A percentile compares a stretch with the other conserved stretches of the same genome.
phyloP scores from a whole-genome alignment of 92 coral and sea anemone species.

The Scolanthus callimorphus region DNA sequence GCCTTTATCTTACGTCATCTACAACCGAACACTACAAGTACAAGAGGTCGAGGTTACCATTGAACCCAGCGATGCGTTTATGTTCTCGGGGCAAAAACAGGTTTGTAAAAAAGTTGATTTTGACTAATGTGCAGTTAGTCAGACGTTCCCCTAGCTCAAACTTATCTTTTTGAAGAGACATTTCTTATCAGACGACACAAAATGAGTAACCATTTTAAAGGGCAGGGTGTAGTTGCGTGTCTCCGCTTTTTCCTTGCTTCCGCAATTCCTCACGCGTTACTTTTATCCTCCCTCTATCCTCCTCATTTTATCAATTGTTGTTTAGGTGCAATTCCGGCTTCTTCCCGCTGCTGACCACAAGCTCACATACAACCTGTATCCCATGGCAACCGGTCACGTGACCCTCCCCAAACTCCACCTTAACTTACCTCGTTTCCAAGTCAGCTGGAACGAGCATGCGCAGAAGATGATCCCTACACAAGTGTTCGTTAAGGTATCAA shows the following conservation, averaged over 20 bases:
- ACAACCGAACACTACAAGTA: conserved; percentile 80
- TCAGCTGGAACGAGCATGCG: conserved; percentile 87
- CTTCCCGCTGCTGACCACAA: conserved; percentile 91
- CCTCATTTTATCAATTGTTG: no score
- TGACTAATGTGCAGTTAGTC: no score
- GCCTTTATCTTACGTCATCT: conserved; percentile 78
- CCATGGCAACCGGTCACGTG: conserved; percentile 86
- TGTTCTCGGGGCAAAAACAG: conserved; percentile 97
- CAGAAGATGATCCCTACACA: conserved; percentile 92
- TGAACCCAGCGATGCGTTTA: conserved; percentile 94
- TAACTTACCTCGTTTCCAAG: conserved; percentile 90
- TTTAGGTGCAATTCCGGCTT: conserved; percentile 88
- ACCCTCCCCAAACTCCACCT: conserved; percentile 87
- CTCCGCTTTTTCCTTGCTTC: no score
- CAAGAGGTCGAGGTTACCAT: conserved; percentile 91
- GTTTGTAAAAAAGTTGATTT: no score
- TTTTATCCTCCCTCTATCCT: no score
- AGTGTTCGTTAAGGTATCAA: conserved; percentile 86
- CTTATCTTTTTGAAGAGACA: no score
- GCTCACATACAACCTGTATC: conserved; percentile 86
- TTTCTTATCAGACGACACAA: no score
- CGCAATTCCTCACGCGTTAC: no score
- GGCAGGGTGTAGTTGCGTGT: no score
- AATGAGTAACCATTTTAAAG: no score
- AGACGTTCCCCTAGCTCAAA: no score